phyloP scores from a whole-genome alignment of 2,797 vertebrate species.

The Octomys mimax region DNA sequence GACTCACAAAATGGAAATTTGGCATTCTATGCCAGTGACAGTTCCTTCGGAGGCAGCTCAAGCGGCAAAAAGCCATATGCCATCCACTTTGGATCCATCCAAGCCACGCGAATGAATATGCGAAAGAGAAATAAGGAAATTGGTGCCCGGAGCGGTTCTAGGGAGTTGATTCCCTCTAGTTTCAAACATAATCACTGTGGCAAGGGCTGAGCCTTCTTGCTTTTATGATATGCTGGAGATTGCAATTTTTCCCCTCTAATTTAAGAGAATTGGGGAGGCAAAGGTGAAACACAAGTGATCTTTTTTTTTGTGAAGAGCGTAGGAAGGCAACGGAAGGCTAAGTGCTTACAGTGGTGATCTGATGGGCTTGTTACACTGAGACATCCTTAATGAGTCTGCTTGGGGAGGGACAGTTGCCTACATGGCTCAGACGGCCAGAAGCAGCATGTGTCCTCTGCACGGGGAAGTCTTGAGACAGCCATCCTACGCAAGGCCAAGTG shows the following conservation, averaged over 20 bases:
- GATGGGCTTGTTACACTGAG: too few relatives aligned
- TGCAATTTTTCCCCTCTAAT: neutral
- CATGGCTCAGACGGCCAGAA: neutral
- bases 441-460: neutral
- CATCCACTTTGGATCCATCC: conserved; percentile 82
- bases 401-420: neutral
- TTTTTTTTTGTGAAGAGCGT: neutral
- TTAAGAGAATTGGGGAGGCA: neutral
- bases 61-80: conserved; percentile 89
- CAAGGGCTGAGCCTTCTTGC: conserved; percentile 46
- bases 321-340: too few relatives aligned
- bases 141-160: neutral
- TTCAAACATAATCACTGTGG: conserved; percentile 62
- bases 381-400: neutral
- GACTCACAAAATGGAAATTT: conserved; percentile 88
- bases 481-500: neutral
- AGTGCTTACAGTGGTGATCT: neutral
- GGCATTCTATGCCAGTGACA: conserved; percentile 88
- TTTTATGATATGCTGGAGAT: neutral
- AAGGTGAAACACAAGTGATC: neutral
- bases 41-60: conserved; percentile 89
- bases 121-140: conserved; percentile 81
- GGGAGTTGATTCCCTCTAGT: conserved; percentile 41
- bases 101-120: conserved; percentile 76
- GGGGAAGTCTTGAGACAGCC: neutral